A percentile compares a stretch with the other conserved stretches of the same genome.
phyloP scores from a whole-genome alignment of 2,888 invertebrate genomes.

The Drosophila atroscutellata region DNA sequence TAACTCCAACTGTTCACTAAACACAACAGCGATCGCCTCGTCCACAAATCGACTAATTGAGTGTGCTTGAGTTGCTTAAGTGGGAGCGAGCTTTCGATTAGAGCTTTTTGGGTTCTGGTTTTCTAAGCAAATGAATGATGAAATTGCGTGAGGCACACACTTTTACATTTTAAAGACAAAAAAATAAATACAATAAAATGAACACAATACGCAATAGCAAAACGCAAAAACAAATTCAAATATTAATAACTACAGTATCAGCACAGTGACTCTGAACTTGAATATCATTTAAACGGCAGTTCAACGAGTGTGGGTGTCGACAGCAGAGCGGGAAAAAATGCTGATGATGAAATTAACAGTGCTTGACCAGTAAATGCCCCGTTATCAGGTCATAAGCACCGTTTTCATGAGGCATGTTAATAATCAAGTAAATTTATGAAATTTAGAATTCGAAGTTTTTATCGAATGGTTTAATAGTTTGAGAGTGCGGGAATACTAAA shows the following conservation, averaged over 20 bases:
- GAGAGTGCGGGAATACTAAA: not conserved
- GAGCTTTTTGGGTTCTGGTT: constrained; percentile 16
- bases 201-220: not conserved
- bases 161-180: not conserved
- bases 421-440: not conserved
- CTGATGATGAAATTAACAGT: not conserved
- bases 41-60: constrained; percentile 11
- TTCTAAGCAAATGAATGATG: constrained; percentile 6
- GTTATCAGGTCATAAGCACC: not conserved
- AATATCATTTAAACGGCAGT: not conserved
- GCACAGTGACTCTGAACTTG: constrained; percentile 20
- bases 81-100: constrained; percentile 16
- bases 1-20: constrained; percentile 16
- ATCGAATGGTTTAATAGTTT: not conserved
- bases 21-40: not conserved
- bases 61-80: constrained; percentile 1
- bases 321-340: not conserved
- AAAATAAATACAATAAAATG: not conserved
- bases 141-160: constrained; percentile 12
- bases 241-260: not conserved
- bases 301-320: constrained; percentile 1
- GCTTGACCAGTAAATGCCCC: not conserved
- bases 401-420: not conserved
- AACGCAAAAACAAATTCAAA: not conserved
- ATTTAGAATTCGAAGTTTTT: not conserved